Evolutionary conservation across 2,888 invertebrate genomes (phyloP), one percentile per base, ranked within the genome.

Genomic region (Stenoptilia bipunctidactyla): DNA sequence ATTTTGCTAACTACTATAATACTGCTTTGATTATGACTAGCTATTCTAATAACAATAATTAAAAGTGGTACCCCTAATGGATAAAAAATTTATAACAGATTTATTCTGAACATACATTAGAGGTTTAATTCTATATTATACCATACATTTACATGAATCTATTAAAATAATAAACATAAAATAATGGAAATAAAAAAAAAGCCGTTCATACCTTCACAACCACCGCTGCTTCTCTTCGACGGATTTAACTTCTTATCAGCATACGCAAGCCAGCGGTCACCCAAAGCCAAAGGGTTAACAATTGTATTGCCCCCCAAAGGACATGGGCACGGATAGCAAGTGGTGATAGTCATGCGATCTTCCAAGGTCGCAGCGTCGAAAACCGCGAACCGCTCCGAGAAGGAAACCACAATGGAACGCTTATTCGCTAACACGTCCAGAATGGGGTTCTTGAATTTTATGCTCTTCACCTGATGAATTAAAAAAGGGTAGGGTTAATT

Each of bases 401-500:
- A 97, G 0, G 94, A 92, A 1, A 96, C 91, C 12, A 93, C 93
- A 36, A 98, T 87, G 8, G 94, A 94, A 44, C 93, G 89, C 53
- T 91, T 91, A 79, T 96, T 97, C n/a, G 94, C 93, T 50, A 93
- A 71, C 44, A 97, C 92, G 64, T 96, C 96, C 55, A 92, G 86
- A 39, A 97, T 91, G 1, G 92, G 91, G 68, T 92, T 94, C 80
- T 95, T 96, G 83, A 96, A 97, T 74, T 96, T 95, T 52, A 96
- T 93, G 61, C 91, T 92, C 68, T 96, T 96, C 12, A 93, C 90
- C 87, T 92, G 65, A 74, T n/a, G n/a, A n/a, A n/a, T n/a, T n/a
- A n/a, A n/a, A n/a, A n/a, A n/a, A n/a, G n/a, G n/a, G n/a, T n/a
- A n/a, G n/a, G n/a, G n/a, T n/a, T n/a, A n/a, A n/a, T n/a, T n/a